phyloP scores from a whole-genome alignment of 1,140 invertebrate genomes.

The Hycleus phaleratus region DNA sequence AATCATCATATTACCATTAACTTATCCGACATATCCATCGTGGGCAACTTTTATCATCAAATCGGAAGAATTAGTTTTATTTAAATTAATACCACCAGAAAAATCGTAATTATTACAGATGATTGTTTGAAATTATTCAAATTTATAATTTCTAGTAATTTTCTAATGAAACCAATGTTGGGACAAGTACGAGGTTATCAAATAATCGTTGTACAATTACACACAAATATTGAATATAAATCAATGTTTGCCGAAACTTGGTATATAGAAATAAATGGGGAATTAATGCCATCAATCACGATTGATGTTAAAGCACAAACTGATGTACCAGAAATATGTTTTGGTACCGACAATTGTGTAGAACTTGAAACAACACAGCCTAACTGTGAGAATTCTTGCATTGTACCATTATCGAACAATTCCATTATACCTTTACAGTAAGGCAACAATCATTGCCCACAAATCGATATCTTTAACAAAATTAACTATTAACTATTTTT shows the following conservation, averaged over 20 bases:
- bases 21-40: slow-evolving; percentile 10
- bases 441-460: no score
- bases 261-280: slow-evolving; percentile 25
- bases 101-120: slow-evolving; percentile 19
- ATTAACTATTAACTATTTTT: no score
- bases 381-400: slow-evolving; percentile 11
- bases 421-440: slow-evolving; percentile 21
- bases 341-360: slow-evolving; percentile 23
- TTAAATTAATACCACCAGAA: slow-evolving; percentile 24
- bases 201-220: slow-evolving; percentile 22
- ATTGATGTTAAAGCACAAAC: slow-evolving; percentile 21
- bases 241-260: slow-evolving; percentile 23
- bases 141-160: slow-evolving; percentile 15
- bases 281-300: slow-evolving; percentile 2
- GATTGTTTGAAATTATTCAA: neutral
- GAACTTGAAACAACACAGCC: slow-evolving; percentile 20
- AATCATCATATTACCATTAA: slow-evolving; percentile 20
- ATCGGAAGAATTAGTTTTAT: slow-evolving; percentile 21
- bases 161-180: slow-evolving; percentile 26
- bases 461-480: no score
- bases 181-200: slow-evolving; percentile 18
- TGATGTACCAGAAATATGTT: slow-evolving; percentile 18
- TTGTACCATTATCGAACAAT: slow-evolving; percentile 18
- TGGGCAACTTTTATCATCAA: slow-evolving; percentile 23
- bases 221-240: neutral